phyloP scores from a whole-genome alignment of 2,113 vertebrate species.

The Recurvirostra avosetta region DNA sequence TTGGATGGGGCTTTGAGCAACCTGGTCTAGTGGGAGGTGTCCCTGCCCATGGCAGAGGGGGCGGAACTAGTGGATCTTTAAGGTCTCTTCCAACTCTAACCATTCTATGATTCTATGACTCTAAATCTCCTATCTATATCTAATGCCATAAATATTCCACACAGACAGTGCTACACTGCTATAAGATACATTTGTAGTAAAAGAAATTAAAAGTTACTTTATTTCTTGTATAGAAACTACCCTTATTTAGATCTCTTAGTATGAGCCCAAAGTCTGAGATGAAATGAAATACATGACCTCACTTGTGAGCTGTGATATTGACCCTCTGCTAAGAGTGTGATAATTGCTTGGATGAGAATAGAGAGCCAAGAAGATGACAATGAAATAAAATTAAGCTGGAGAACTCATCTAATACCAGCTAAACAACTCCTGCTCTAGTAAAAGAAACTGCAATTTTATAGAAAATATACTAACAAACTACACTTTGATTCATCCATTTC shows the following conservation, averaged over 20 bases:
- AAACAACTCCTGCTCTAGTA: neutral
- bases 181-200: neutral
- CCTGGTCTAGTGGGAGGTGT: too few species aligned
- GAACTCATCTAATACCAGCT: neutral
- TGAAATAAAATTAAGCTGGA: neutral
- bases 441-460: neutral
- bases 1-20: too few species aligned
- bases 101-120: too few species aligned
- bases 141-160: neutral
- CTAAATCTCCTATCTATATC: neutral
- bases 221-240: neutral
- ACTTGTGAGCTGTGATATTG: neutral
- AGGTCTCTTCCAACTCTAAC: too few species aligned
- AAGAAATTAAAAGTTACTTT: neutral
- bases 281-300: neutral
- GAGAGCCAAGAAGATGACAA: neutral
- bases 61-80: too few species aligned
- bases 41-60: too few species aligned
- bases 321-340: neutral
- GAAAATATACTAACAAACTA: neutral
- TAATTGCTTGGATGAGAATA: neutral
- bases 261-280: neutral
- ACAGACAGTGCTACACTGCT: neutral
- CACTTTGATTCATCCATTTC: neutral
- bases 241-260: neutral